Conservation (phyloP, 2,113 vertebrate genomes). For the Varanus komodoensis region DNA sequence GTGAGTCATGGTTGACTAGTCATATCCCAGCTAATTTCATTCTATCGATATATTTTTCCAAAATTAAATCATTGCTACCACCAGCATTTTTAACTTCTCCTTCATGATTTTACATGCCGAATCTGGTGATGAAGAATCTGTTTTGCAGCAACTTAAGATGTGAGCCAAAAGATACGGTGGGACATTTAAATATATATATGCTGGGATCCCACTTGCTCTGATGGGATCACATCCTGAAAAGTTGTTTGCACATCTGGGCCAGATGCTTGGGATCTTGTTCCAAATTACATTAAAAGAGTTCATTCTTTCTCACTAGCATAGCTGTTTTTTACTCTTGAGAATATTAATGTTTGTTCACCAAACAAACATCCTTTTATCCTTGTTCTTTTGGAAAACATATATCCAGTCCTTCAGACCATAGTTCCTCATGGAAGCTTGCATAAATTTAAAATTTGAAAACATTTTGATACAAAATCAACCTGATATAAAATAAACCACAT, state of each 20-base stretch:
- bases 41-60: slow-evolving; percentile 39
- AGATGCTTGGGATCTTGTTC: neutral
- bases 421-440: neutral
- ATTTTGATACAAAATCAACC: neutral
- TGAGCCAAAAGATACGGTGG: slow-evolving; percentile 40
- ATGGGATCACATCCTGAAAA: slow-evolving; percentile 27
- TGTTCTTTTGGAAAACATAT: neutral
- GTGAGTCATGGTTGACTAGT: slow-evolving; percentile 29
- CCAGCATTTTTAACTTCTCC: neutral
- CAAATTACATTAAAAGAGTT: neutral
- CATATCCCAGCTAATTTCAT: slow-evolving; percentile 31
- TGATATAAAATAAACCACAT: neutral
- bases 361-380: neutral
- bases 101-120: slow-evolving; percentile 7
- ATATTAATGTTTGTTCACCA: neutral
- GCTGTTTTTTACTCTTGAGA: neutral
- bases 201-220: slow-evolving; percentile 11
- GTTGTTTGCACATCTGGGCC: neutral
- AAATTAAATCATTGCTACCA: slow-evolving; percentile 52
- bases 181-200: slow-evolving; percentile 38
- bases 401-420: neutral
- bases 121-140: slow-evolving; percentile 32
- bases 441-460: slow-evolving; percentile 8
- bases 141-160: slow-evolving; percentile 33
- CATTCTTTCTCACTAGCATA: neutral